These are phyloP conservation scores for Callaeas wilsoni DNA, from an alignment of 2,113 vertebrate genomes.

Conservation along the genomic window DNA sequence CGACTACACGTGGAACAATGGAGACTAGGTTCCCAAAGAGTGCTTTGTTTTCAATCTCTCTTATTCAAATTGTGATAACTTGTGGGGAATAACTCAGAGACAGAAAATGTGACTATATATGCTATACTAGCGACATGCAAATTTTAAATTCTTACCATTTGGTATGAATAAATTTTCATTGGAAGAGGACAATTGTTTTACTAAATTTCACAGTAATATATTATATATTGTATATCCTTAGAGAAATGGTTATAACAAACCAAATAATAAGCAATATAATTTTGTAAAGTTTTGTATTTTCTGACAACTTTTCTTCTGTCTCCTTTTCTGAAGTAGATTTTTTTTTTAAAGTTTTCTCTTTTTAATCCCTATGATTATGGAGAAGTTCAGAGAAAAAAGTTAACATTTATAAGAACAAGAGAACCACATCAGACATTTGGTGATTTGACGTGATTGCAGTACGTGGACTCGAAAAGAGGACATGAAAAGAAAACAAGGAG, in stretches of 20 bases:
- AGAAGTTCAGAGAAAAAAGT: not conserved
- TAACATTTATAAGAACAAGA: not conserved
- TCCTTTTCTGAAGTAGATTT: not conserved
- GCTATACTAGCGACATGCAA: not conserved
- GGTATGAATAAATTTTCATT: not conserved
- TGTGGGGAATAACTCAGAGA: not conserved
- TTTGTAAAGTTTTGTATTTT: not conserved
- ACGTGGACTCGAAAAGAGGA: not conserved
- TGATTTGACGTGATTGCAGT: not conserved
- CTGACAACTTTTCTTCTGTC: not conserved
- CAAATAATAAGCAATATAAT: not conserved
- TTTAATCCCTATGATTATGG: not conserved
- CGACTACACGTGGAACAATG: not conserved
- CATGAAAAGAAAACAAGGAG: not conserved
- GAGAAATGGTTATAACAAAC: not conserved
- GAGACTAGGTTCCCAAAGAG: not conserved
- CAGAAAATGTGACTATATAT: not conserved
- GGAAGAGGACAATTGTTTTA: not conserved
- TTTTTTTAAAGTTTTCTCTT: rapidly evolving
- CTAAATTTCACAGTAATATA: not conserved
- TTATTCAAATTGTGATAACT: not conserved
- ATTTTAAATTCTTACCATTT: not conserved
- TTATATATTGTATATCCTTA: not conserved
- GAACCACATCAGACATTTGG: not conserved
- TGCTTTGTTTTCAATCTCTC: not conserved